Evolutionary conservation across 2,797 vertebrate species (phyloP).

Genomic region (Echeneis naucrates): DNA sequence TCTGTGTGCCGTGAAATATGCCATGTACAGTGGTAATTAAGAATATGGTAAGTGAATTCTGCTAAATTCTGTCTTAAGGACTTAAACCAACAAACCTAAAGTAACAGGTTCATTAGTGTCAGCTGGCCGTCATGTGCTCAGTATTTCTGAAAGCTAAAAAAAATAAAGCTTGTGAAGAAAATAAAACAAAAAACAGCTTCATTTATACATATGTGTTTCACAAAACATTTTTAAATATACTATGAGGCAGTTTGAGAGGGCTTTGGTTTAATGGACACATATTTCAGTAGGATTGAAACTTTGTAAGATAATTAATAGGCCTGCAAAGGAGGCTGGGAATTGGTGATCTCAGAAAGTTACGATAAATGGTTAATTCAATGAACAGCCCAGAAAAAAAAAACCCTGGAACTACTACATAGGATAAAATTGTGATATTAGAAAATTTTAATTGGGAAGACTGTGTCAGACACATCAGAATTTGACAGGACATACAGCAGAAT

Average conservation of each 20-base stretch:
- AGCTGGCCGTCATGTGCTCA: neutral
- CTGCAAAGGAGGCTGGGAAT: constrained; percentile 9
- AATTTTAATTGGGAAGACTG: neutral
- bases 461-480: neutral
- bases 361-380: neutral
- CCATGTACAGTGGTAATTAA: constrained; percentile 34
- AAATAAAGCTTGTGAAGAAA: neutral
- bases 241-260: constrained; percentile 7
- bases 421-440: neutral
- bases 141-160: too few relatives aligned
- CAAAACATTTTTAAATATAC: neutral
- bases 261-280: neutral
- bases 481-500: neutral
- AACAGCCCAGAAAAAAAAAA: neutral
- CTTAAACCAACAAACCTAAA: constrained; percentile 8
- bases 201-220: neutral
- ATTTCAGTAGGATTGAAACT: constrained; percentile 5
- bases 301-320: constrained; percentile 4
- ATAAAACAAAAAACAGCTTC: neutral
- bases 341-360: constrained; percentile 7
- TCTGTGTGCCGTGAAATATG: constrained; percentile 33
- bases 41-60: constrained; percentile 22
- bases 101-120: neutral
- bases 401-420: neutral
- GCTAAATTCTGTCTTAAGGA: constrained; percentile 10